Evolutionary conservation across 2,888 invertebrate genomes (phyloP), one percentile per base, ranked within the genome.

Genomic region (Drosophila testacea): DNA sequence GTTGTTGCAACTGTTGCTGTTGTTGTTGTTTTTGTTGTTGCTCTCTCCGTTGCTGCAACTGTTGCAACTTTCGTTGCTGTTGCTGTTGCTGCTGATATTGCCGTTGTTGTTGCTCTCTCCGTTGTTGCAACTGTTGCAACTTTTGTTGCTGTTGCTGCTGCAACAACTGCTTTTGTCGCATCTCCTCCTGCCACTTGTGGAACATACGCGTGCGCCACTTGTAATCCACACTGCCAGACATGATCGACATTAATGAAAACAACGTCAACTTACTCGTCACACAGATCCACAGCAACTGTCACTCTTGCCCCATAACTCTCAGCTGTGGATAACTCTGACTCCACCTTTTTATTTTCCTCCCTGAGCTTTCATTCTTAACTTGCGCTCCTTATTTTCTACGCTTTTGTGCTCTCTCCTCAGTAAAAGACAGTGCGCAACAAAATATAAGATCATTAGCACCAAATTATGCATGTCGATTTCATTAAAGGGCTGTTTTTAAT

Each of bases 181-280:
- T 13, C 66, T 69, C 66, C 13, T 78, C 50, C 27, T 73, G 60
- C 77, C 77, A 77, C 74, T 77, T 78, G 61, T 44, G 50, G 46
- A 66, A 77, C 56, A 78, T 60, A 10, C 73, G 73, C 4, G 44
- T 73, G 41, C 77, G 77, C 77, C 77, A 78, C 32, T 77, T 77
- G 63, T 65, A 69, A 9, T 73, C 54, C 10, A 44, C 13, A 7
- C 42, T 13, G 46, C 51, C 55, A 2, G 47, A 30, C 74, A 75
- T 76, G 44, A 39, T 56, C 48, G 22, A 59, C 41, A 39, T 10
- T 13, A 11, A 32, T 4, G 13, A 28, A 41, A n/a, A 7, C 4
- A 13, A 38, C 5, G n/a, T 28, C 68, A 42, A 69, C 78, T 30
- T 48, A 48, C 36, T 41, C 38, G 56, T 5, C 32, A 22, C 36